Evolutionary conservation across 2,113 vertebrate species (phyloP).

Genomic region (Tringa solitaria): DNA sequence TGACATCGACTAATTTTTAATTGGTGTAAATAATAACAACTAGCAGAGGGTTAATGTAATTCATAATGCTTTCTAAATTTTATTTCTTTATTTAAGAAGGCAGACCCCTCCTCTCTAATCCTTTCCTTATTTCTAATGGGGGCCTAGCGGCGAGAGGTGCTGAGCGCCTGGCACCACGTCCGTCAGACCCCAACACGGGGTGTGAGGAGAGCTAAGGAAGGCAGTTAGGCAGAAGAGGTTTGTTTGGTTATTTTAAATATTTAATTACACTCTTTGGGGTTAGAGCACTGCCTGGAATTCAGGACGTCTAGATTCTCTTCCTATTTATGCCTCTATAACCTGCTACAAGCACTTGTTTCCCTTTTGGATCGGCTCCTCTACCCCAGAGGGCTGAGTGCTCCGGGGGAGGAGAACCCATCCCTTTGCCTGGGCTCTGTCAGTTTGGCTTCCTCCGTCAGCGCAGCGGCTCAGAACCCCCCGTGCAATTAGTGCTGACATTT

Average conservation of each 20-base stretch:
- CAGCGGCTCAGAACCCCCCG: neutral
- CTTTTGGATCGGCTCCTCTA: neutral
- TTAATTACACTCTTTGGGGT: neutral
- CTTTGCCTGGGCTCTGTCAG: rapidly evolving
- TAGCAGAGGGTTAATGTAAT: neutral
- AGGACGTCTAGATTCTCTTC: neutral
- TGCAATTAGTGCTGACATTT: rapidly evolving
- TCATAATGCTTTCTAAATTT: neutral
- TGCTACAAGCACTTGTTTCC: neutral
- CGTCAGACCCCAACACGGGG: rapidly evolving
- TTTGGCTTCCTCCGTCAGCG: too few relatives aligned
- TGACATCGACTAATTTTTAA: neutral
- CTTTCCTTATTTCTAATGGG: neutral
- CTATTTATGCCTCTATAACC: neutral
- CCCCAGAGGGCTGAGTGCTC: rapidly evolving
- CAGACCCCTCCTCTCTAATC: neutral
- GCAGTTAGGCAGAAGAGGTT: neutral
- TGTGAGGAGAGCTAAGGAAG: neutral
- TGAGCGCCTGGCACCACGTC: rapidly evolving
- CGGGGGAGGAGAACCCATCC: neutral
- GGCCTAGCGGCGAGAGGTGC: neutral
- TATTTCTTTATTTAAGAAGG: conserved; percentile 46
- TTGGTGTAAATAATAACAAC: conserved; percentile 30
- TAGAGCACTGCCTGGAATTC: neutral
- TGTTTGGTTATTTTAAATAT: neutral